Base-by-base conservation (phyloP, 2,888 invertebrate genomes). In the Pantelozetes paolii region DNA sequence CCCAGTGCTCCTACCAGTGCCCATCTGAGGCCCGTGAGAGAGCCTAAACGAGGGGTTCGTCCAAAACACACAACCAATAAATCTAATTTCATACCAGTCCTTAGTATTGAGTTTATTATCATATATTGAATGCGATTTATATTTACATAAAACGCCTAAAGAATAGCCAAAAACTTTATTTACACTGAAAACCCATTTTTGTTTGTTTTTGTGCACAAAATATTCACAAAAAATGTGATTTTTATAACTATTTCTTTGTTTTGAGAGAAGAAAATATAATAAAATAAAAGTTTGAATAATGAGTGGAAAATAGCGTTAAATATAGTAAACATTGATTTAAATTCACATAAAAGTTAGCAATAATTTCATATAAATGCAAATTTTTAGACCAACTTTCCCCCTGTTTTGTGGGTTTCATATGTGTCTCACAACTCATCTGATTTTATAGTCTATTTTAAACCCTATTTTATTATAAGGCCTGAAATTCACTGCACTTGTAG, bases 71-170 rank as follows among this genome's bases (percentile, higher is more conserved):
- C 50, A 50, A 50, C 54, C 54, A 54, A 62, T 62, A 62, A 62
- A 62, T 62, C 62, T 62, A 62, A 62, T 62, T 62, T 62, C 26
- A 62, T 18, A 20, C 30, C 59, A 36, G 32, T 62, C 62, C 32
- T 62, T 62, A 30, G 9, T 20, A n/a, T 62, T 50, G 20, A n/a
- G 50, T 20, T 15, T 50, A 50, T 50, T 50, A 54, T 11, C 15
- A 15, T 23, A 2, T 26, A 26, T 54, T 36, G 30, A 59, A 59
- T 59, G 59, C 23, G 28, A 59, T 28, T 59, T 28, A n/a, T 59
- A 62, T 62, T 62, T 62, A 62, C 62, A 32, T 62, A 62, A 62
- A 23, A 62, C 62, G 62, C 62, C 62, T 62, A 18, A 26, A 62
- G 62, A n/a, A 9, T n/a, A 11, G 26, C 50, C 3, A 26, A 54